Evolutionary conservation across 2,888 invertebrate genomes (phyloP).

Genomic region (Hecatera dysodea): DNA sequence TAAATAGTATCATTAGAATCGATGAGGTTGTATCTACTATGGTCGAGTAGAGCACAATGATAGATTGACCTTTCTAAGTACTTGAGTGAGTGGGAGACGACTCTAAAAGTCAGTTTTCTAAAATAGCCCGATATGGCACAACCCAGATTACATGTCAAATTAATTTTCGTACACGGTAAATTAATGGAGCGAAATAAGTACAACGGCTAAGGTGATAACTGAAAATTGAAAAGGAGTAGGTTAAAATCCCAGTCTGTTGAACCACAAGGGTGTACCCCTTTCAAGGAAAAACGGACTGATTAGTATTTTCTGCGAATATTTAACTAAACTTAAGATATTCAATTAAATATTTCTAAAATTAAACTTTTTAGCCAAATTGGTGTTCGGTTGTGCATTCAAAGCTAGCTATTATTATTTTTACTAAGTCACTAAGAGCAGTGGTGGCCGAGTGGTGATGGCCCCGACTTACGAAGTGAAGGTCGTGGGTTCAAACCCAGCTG

Average conservation of each 20-base stretch:
- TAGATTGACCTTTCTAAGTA: neutral
- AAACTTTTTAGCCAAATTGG: neutral
- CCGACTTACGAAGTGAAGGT: too few relatives aligned
- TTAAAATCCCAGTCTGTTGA: slow-evolving; percentile 20
- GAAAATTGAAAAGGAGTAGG: slow-evolving; percentile 27
- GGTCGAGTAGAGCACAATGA: neutral
- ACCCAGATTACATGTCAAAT: neutral
- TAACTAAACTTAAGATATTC: neutral
- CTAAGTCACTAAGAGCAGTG: too few relatives aligned
- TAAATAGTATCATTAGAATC: neutral
- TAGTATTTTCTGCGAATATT: neutral
- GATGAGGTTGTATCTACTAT: neutral
- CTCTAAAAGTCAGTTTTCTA: neutral
- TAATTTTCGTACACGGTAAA: neutral
- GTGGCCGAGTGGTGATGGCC: too few relatives aligned
- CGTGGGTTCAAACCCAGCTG: too few relatives aligned
- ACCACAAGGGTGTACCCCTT: slow-evolving; percentile 19
- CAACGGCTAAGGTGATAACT: neutral
- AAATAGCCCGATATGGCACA: neutral
- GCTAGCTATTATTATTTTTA: neutral
- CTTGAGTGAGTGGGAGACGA: neutral
- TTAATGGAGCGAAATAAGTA: neutral
- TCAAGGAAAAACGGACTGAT: neutral
- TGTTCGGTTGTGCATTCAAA: neutral
- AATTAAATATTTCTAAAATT: neutral